A percentile compares a stretch with the other conserved stretches of the same genome.
phyloP scores from a whole-genome alignment of 2,888 invertebrate genomes.

The Geophilus truncorum region DNA sequence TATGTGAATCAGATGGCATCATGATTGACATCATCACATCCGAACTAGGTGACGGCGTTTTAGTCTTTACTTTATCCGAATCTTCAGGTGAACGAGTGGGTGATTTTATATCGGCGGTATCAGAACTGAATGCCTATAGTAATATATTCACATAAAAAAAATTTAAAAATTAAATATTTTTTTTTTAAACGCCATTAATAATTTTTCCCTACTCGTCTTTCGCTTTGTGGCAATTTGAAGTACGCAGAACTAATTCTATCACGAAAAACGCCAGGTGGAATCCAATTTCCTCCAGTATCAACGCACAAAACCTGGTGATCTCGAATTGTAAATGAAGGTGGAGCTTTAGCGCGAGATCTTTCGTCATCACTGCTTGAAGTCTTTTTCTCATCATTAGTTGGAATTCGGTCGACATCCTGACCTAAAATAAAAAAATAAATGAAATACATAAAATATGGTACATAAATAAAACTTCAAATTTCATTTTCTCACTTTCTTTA shows the following conservation, averaged over 20 bases:
- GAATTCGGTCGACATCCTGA: too few relatives aligned
- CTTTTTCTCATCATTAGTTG: too few relatives aligned
- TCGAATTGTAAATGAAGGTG: background rate
- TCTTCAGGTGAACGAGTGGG: background rate
- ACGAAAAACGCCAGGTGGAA: background rate
- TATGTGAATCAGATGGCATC: background rate
- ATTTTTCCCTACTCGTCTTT: background rate
- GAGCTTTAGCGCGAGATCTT: too few relatives aligned
- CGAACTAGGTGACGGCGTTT: background rate
- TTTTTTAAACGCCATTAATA: too few relatives aligned
- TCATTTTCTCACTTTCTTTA: too few relatives aligned
- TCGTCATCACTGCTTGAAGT: too few relatives aligned
- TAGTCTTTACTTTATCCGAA: background rate
- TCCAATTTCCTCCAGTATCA: background rate
- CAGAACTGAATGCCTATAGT: background rate
- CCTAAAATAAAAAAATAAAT: too few relatives aligned
- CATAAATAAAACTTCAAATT: too few relatives aligned
- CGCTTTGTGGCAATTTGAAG: background rate
- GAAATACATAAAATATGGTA: too few relatives aligned
- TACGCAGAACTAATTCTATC: background rate
- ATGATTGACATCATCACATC: conserved; percentile 2
- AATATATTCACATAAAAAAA: too few relatives aligned
- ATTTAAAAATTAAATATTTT: too few relatives aligned
- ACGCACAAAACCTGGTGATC: background rate
- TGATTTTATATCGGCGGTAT: too few relatives aligned